Conservation (phyloP, 2,888 invertebrate genomes). For the Plemyria rubiginata region DNA sequence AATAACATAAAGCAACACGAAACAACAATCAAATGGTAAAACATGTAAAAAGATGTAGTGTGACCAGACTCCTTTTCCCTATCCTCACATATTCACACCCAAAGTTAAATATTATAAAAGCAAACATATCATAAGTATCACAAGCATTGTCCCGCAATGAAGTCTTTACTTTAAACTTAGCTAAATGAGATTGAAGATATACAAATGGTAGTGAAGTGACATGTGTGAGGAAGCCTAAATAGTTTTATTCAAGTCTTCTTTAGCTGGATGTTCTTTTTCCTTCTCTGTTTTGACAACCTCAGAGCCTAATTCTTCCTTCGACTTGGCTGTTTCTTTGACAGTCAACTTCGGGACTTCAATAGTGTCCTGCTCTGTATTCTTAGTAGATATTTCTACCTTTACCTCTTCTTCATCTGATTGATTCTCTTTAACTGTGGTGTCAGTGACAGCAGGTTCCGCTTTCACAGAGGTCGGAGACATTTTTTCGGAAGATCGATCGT, state of each 20-base stretch:
- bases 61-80: conserved; percentile 8
- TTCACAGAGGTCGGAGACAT: conserved; percentile 15
- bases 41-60: conserved; percentile 12
- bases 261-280: conserved; percentile 1
- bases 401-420: conserved; percentile 9
- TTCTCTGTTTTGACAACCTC: conserved; percentile 5
- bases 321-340: conserved; percentile 18
- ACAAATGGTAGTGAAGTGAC: conserved; percentile 39
- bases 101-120: conserved; percentile 20
- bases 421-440: neutral
- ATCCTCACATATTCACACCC: neutral
- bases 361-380: conserved; percentile 8
- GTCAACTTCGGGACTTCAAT: conserved; percentile 9
- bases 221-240: conserved; percentile 12
- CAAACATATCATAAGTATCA: conserved; percentile 36
- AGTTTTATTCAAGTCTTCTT: conserved; percentile 26
- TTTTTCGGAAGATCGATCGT: conserved; percentile 36
- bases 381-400: neutral
- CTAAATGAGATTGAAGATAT: conserved; percentile 41
- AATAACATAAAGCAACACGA: conserved; percentile 13
- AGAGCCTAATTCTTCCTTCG: conserved; percentile 21
- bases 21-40: conserved; percentile 28
- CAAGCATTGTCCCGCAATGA: conserved; percentile 40
- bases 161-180: conserved; percentile 37
- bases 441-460: conserved; percentile 6